Conservation (phyloP, 1,140 invertebrate genomes). For the Pristionchus pacificus region DNA sequence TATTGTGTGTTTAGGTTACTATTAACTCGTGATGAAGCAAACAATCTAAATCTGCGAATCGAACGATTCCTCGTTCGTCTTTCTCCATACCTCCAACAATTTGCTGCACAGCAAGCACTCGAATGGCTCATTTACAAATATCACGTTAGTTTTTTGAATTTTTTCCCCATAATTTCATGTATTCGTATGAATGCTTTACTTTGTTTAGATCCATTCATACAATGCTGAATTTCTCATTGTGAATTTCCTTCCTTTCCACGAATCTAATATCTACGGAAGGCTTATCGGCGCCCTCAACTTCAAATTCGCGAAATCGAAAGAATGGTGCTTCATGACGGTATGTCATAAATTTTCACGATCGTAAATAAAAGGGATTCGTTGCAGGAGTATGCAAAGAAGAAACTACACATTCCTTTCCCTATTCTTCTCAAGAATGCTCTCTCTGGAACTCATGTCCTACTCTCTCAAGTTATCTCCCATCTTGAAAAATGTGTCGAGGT, state of each 20-base stretch:
- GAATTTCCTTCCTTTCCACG: constrained; percentile 35
- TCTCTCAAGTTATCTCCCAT: constrained; percentile 23
- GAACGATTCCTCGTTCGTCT: constrained; percentile 30
- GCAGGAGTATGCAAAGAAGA: constrained; percentile 7
- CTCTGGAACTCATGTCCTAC: constrained; percentile 15
- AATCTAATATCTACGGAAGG: constrained; percentile 35
- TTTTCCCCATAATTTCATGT: constrained; percentile 4
- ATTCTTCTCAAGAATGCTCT: constrained; percentile 17
- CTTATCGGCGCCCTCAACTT: constrained; percentile 25
- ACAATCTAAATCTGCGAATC: constrained; percentile 19
- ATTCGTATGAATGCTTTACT: background rate
- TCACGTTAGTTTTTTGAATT: constrained; percentile 21
- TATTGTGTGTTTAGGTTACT: background rate
- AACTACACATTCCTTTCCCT: constrained; percentile 17
- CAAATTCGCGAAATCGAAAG: constrained; percentile 24
- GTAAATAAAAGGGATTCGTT: constrained; percentile 2
- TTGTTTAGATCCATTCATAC: constrained; percentile 35
- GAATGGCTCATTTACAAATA: constrained; percentile 35
- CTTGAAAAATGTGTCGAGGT: constrained; percentile 23
- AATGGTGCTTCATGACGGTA: constrained; percentile 24
- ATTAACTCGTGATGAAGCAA: constrained; percentile 12
- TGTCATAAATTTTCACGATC: background rate
- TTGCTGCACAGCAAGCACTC: constrained; percentile 34
- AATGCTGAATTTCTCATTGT: constrained; percentile 31
- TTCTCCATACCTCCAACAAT: constrained; percentile 33